phyloP scores from a whole-genome alignment of 2,888 invertebrate genomes.

The Rotaria sp. region DNA sequence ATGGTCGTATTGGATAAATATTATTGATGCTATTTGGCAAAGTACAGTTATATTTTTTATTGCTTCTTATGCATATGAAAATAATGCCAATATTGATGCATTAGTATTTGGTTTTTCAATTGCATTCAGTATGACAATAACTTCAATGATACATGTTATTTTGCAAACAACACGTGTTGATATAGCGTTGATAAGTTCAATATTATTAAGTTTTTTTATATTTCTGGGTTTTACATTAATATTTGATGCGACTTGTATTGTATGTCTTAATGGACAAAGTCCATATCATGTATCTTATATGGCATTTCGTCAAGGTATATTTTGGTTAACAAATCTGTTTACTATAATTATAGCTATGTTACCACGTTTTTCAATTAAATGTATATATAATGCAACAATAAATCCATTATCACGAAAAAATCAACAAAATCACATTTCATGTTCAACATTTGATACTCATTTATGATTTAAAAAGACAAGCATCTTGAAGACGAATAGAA shows the following conservation, averaged over 20 bases:
- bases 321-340: not conserved
- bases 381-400: not conserved
- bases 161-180: not conserved
- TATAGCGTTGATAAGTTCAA: not conserved
- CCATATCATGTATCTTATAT: not conserved
- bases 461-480: too few relatives aligned
- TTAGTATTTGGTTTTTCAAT: not conserved
- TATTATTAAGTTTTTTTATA: not conserved
- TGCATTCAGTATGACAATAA: not conserved
- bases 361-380: not conserved
- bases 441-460: too few relatives aligned
- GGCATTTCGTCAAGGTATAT: not conserved
- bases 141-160: not conserved
- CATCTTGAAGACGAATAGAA: too few relatives aligned
- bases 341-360: not conserved
- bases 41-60: slow-evolving; percentile 82
- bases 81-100: slow-evolving; percentile 43
- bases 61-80: slow-evolving; percentile 57
- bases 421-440: too few relatives aligned
- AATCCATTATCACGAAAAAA: not conserved
- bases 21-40: slow-evolving; percentile 80
- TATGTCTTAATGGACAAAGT: not conserved
- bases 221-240: not conserved
- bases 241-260: not conserved
- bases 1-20: slow-evolving; percentile 80